Conservation (phyloP, 2,888 invertebrate genomes). For the Oasisia sp. region DNA sequence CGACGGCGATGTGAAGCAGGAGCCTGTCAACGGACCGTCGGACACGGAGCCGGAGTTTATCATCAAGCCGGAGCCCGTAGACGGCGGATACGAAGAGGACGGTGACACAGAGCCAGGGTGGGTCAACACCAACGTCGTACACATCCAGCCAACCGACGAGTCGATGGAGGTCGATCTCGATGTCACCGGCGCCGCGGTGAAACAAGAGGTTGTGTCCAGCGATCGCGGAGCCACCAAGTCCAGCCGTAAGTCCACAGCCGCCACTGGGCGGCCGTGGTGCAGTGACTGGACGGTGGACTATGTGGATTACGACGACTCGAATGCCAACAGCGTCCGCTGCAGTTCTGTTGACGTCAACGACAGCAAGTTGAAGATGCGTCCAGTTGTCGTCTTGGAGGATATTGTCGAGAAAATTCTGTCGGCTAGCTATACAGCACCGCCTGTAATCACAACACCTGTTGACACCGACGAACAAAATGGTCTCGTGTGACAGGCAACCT, state of each 20-base stretch:
- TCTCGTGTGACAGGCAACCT: not conserved
- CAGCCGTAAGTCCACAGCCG: not conserved
- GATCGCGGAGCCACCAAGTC: too few species aligned
- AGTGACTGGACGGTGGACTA: not conserved
- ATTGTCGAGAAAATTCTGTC: constrained; percentile 12
- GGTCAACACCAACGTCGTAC: not conserved
- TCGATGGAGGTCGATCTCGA: not conserved
- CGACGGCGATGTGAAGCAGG: not conserved
- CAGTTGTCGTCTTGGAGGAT: not conserved
- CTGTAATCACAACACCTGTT: not conserved
- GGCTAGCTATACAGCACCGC: not conserved
- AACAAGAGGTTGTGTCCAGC: not conserved
- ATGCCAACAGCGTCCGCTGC: not conserved
- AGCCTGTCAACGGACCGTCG: not conserved
- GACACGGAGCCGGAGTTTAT: not conserved
- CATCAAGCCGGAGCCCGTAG: not conserved
- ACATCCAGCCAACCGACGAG: not conserved
- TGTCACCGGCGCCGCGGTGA: not conserved
- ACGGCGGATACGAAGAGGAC: not conserved
- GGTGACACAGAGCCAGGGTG: not conserved
- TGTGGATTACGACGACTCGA: not conserved
- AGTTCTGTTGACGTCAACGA: constrained; percentile 4
- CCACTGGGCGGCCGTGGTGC: not conserved
- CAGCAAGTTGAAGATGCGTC: constrained; percentile 8
- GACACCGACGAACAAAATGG: not conserved